Evolutionary conservation across 2,113 vertebrate species (phyloP).

Genomic region (Circaetus cinerascens): DNA sequence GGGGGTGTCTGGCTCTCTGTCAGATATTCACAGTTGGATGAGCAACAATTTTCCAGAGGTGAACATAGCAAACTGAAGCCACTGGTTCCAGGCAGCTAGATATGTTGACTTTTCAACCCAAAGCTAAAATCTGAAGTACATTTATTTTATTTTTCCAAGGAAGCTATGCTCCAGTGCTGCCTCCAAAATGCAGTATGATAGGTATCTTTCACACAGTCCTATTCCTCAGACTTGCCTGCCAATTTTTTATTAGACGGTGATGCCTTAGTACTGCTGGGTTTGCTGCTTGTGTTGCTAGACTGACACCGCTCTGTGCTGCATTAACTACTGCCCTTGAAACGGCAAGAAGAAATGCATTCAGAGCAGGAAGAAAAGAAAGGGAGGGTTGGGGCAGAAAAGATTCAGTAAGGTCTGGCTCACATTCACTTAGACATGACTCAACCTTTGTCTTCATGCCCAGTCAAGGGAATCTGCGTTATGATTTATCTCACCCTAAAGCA

Average conservation of each 20-base stretch:
- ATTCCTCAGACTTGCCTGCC: neutral
- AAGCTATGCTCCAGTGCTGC: neutral
- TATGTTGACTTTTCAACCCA: slow-evolving; percentile 45
- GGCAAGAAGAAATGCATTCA: neutral
- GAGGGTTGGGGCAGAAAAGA: neutral
- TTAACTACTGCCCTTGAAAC: neutral
- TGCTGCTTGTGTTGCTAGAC: neutral
- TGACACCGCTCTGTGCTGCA: neutral
- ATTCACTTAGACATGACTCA: slow-evolving; percentile 19
- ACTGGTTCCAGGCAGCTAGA: slow-evolving; percentile 2
- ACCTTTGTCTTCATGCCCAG: slow-evolving; percentile 21
- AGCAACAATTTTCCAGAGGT: slow-evolving; percentile 60
- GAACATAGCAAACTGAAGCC: slow-evolving; percentile 37
- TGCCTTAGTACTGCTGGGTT: neutral
- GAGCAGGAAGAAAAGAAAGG: neutral
- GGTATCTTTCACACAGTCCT: neutral
- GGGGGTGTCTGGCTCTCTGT: neutral
- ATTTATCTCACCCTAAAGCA: slow-evolving; percentile 14
- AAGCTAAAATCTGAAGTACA: slow-evolving; percentile 11
- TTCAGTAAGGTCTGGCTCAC: neutral
- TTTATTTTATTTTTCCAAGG: slow-evolving; percentile 9
- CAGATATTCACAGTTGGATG: slow-evolving; percentile 43
- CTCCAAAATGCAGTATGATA: neutral
- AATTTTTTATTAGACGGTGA: neutral
- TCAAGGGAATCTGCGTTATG: neutral